A percentile compares a stretch with the other conserved stretches of the same genome.
These are phyloP conservation scores for Amniataba percoides DNA, from an alignment of 2,797 vertebrate genomes.

Conservation along the genomic window DNA sequence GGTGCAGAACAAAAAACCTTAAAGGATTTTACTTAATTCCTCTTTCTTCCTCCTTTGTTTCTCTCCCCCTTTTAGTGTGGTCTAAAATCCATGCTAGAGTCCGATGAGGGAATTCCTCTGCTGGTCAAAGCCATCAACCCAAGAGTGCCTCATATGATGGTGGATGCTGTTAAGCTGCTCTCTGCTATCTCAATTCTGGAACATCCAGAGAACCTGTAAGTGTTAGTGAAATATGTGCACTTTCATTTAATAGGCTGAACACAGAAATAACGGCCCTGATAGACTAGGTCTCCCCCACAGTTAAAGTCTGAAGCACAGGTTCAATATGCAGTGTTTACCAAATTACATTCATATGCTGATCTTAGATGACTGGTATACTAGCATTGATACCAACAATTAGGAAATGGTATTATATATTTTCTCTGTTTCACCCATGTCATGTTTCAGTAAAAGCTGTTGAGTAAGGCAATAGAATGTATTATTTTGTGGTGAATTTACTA, in stretches of 20 bases:
- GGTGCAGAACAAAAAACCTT: neutral
- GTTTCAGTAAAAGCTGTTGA: neutral
- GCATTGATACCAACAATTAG: neutral
- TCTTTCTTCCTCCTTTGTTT: neutral
- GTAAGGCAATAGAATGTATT: neutral
- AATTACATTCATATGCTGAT: neutral
- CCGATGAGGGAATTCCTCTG: slow-evolving; percentile 89
- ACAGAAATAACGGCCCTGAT: neutral
- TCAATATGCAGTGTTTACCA: neutral
- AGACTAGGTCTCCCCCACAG: neutral
- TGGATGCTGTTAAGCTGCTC: slow-evolving; percentile 90
- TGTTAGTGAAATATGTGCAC: neutral
- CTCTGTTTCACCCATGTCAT: neutral
- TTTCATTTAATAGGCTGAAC: neutral
- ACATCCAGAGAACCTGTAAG: slow-evolving; percentile 89
- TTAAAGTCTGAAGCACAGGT: neutral
- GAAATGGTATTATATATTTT: neutral
- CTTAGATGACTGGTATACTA: neutral
- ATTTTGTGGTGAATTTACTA: neutral
- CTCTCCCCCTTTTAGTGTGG: slow-evolving; percentile 83
- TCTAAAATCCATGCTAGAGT: slow-evolving; percentile 91
- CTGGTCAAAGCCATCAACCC: slow-evolving; percentile 92
- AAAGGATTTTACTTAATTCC: neutral
- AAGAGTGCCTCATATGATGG: slow-evolving; percentile 92
- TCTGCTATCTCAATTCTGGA: slow-evolving; percentile 94